phyloP scores from a whole-genome alignment of 2,888 invertebrate species.

The Cactoblastis cactorum region DNA sequence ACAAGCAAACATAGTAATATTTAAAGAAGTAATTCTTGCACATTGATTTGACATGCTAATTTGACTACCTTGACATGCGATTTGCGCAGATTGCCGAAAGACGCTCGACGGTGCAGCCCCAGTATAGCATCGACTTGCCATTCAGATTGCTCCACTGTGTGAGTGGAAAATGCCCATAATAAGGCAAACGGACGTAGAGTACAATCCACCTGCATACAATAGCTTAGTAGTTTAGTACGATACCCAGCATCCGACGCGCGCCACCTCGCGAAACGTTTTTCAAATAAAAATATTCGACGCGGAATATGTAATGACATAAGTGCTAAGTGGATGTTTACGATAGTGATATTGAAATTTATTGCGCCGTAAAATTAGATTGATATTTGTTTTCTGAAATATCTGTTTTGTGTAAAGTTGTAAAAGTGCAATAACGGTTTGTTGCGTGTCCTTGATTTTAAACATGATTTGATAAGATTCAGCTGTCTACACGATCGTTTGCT shows the following conservation, averaged over 20 bases:
- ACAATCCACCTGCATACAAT: conserved; percentile 79
- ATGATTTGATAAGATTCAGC: conserved; percentile 39
- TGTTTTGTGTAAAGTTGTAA: conserved; percentile 29
- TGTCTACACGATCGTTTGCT: conserved; percentile 32
- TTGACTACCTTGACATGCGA: conserved; percentile 50
- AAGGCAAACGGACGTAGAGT: conserved; percentile 59
- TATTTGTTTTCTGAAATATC: conserved; percentile 2
- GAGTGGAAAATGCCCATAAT: conserved; percentile 73
- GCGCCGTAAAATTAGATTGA: not conserved
- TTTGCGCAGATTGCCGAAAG: conserved; percentile 40
- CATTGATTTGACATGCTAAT: conserved; percentile 51
- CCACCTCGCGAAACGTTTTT: conserved; percentile 45
- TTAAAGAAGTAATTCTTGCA: conserved; percentile 26
- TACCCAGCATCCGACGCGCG: conserved; percentile 72
- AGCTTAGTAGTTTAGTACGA: conserved; percentile 69
- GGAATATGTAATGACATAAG: conserved; percentile 27
- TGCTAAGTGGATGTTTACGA: conserved; percentile 25
- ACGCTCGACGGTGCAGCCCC: conserved; percentile 17
- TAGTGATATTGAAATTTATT: conserved; percentile 24
- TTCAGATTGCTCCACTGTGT: conserved; percentile 63
- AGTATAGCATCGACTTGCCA: conserved; percentile 37
- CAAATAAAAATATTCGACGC: conserved; percentile 31
- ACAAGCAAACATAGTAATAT: conserved; percentile 15
- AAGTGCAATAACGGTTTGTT: conserved; percentile 33
- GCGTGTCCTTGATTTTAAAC: conserved; percentile 43